These are phyloP conservation scores for Digitonthophagus gazella DNA, from an alignment of 2,888 invertebrate genomes.

Conservation along the genomic window DNA sequence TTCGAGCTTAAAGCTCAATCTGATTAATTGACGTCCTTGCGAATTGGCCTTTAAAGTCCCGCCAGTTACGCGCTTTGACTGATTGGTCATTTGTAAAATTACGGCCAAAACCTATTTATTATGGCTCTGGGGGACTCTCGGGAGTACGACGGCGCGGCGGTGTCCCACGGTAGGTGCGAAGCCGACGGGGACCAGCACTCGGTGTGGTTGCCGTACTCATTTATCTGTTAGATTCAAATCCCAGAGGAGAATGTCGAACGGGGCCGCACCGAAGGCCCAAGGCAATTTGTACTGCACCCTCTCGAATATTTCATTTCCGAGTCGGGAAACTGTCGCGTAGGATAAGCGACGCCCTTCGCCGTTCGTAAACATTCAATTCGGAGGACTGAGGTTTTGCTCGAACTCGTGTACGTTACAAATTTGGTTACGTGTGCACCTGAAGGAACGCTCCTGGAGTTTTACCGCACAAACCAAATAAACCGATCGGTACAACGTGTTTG, in stretches of 20 bases:
- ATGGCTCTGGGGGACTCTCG: conserved; percentile 19
- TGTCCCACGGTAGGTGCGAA: conserved; percentile 24
- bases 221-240: conserved; percentile 26
- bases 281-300: conserved; percentile 13
- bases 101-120: conserved; percentile 26
- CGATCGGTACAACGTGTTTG: neutral
- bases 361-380: neutral
- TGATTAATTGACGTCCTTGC: conserved; percentile 10
- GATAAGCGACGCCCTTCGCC: neutral
- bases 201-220: conserved; percentile 25
- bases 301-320: conserved; percentile 17
- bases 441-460: neutral
- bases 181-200: conserved; percentile 18
- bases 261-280: conserved; percentile 7
- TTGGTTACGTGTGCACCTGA: neutral
- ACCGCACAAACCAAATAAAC: neutral
- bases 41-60: conserved; percentile 15
- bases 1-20: conserved; percentile 15
- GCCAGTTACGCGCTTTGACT: conserved; percentile 17
- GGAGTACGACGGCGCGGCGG: neutral
- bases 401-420: neutral
- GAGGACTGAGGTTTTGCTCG: neutral
- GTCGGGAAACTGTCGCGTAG: conserved; percentile 3
- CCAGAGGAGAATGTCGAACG: conserved; percentile 20
- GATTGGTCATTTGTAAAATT: conserved; percentile 27